Conservation (phyloP, 30 jellyfish, hydroid and myxozoan genomes). For the Catostylus mosaicus region DNA sequence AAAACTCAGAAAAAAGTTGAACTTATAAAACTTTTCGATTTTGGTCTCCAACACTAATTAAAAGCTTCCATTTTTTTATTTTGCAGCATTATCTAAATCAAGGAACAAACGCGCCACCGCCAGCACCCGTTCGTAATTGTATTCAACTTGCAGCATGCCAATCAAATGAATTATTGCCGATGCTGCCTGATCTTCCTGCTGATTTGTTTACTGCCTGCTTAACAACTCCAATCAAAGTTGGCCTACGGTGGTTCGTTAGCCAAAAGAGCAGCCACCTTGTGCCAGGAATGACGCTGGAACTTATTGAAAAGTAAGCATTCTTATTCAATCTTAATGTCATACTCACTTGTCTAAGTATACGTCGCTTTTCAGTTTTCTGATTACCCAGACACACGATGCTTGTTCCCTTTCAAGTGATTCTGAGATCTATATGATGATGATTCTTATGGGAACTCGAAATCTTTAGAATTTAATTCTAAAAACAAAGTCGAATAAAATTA, state of each 20-base stretch:
- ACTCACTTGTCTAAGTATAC: too few relatives aligned
- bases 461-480: too few relatives aligned
- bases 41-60: too few relatives aligned
- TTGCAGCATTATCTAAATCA: slow-evolving; percentile 74
- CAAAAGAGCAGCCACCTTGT: slow-evolving; percentile 89
- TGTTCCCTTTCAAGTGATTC: too few relatives aligned
- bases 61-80: background rate
- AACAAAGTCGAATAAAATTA: too few relatives aligned
- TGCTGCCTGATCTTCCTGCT: slow-evolving; percentile 94
- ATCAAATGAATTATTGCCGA: slow-evolving; percentile 89
- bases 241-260: slow-evolving; percentile 93
- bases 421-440: too few relatives aligned
- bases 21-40: too few relatives aligned
- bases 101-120: slow-evolving; percentile 82
- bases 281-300: slow-evolving; percentile 86
- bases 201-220: slow-evolving; percentile 93
- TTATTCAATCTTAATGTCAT: too few relatives aligned
- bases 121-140: slow-evolving; percentile 91
- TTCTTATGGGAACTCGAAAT: too few relatives aligned
- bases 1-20: too few relatives aligned
- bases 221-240: slow-evolving; percentile 98
- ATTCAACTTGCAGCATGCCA: slow-evolving; percentile 95
- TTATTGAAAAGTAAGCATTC: slow-evolving; percentile 83
- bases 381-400: too few relatives aligned
- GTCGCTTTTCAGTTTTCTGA: too few relatives aligned